Percentiles rank a stretch among this genome's conserved stretches.
Evolutionary conservation across 2,797 vertebrate species (phyloP).

Genomic region (Rhynchonycteris naso): DNA sequence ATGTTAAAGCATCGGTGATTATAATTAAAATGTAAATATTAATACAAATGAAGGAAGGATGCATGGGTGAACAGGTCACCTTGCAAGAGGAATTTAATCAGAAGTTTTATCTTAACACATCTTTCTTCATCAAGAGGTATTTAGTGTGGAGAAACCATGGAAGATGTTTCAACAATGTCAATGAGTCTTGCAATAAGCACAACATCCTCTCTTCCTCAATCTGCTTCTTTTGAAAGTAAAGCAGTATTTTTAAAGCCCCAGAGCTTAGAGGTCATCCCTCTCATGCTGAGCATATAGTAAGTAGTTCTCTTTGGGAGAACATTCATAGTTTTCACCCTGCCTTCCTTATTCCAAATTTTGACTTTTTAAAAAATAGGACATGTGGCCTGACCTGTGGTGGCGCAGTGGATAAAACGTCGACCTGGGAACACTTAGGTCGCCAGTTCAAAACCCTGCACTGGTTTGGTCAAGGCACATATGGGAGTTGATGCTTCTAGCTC

Average conservation of each 20-base stretch:
- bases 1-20: neutral
- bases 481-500: no score
- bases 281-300: neutral
- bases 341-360: conserved; percentile 30
- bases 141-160: conserved; percentile 25
- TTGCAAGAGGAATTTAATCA: conserved; percentile 39
- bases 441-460: no score
- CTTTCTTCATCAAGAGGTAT: conserved; percentile 33
- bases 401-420: no score
- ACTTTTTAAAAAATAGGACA: conserved; percentile 4
- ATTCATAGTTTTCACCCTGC: neutral
- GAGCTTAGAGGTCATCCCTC: neutral
- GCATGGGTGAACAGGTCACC: neutral
- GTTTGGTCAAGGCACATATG: no score
- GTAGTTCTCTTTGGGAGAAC: neutral
- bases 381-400: no score
- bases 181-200: conserved; percentile 69
- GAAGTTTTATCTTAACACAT: conserved; percentile 56
- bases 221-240: conserved; percentile 74
- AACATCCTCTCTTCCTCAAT: conserved; percentile 82
- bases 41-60: conserved; percentile 40
- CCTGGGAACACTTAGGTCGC: no score
- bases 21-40: conserved; percentile 57
- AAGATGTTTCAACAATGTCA: conserved; percentile 56
- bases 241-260: conserved; percentile 26